These are phyloP conservation scores for Drosophila kanekoi DNA, from an alignment of 2,888 invertebrate genomes.

Conservation along the genomic window DNA sequence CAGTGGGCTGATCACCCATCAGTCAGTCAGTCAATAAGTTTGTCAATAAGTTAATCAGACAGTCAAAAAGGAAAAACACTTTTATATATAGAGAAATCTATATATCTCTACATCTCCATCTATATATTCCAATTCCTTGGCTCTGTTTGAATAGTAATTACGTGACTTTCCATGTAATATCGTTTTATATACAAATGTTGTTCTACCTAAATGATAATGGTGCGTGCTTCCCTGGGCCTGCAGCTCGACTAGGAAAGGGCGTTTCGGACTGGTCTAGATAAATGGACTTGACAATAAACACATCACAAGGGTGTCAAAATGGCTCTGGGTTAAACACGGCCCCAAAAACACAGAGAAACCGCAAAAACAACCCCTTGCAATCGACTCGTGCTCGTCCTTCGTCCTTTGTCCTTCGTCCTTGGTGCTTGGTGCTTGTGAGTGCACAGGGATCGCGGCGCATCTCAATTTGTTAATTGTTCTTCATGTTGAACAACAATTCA, in stretches of 20 bases:
- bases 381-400: too few species aligned
- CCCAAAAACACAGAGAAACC: too few species aligned
- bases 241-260: slow-evolving; percentile 51
- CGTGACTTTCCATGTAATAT: not conserved
- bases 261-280: slow-evolving; percentile 55
- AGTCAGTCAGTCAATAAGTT: too few species aligned
- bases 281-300: slow-evolving; percentile 66
- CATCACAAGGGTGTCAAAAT: slow-evolving; percentile 68
- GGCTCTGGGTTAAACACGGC: slow-evolving; percentile 46
- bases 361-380: slow-evolving; percentile 41
- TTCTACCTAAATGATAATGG: slow-evolving; percentile 8
- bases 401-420: not conserved
- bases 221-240: slow-evolving; percentile 33
- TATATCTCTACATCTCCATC: too few species aligned
- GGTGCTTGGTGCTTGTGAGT: slow-evolving; percentile 24
- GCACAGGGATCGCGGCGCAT: slow-evolving; percentile 18
- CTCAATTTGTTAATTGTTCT: slow-evolving; percentile 65
- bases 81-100: too few species aligned
- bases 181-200: not conserved
- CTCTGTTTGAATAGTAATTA: not conserved
- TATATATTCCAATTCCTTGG: too few species aligned
- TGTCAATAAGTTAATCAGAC: too few species aligned
- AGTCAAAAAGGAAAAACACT: too few species aligned
- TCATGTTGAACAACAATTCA: slow-evolving; percentile 63
- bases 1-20: too few species aligned